Conservation (phyloP, 2,113 vertebrate genomes). For the Xenopus borealis region DNA sequence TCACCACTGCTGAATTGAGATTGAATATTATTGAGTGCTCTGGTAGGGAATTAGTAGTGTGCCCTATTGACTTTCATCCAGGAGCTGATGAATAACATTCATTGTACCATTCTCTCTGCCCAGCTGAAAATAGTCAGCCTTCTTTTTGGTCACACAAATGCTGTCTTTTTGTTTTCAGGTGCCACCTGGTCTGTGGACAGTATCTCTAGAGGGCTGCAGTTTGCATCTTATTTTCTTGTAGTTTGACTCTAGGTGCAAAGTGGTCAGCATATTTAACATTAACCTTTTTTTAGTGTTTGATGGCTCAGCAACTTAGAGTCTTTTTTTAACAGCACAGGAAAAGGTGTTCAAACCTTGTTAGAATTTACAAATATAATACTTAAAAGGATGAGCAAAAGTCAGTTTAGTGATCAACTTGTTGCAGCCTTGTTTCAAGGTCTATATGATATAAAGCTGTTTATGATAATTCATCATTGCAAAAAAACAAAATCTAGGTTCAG, state of each 20-base stretch:
- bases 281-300: slow-evolving; percentile 28
- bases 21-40: slow-evolving; percentile 19
- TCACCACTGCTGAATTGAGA: slow-evolving; percentile 19
- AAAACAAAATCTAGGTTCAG: too few relatives aligned
- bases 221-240: slow-evolving; percentile 38
- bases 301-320: slow-evolving; percentile 33
- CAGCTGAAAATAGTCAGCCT: slow-evolving; percentile 13
- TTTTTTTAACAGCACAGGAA: slow-evolving; percentile 20
- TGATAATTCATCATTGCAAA: neutral
- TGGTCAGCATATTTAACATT: slow-evolving; percentile 46
- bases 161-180: slow-evolving; percentile 21
- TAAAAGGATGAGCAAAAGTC: neutral
- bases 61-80: slow-evolving; percentile 23
- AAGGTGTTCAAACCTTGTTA: neutral
- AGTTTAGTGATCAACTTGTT: neutral
- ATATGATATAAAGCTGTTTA: neutral
- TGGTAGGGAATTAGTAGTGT: slow-evolving; percentile 11
- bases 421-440: neutral
- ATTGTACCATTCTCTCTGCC: neutral
- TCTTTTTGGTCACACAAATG: neutral
- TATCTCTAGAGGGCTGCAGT: slow-evolving; percentile 19
- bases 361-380: neutral
- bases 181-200: slow-evolving; percentile 26
- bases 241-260: slow-evolving; percentile 26
- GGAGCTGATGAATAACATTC: slow-evolving; percentile 4